A percentile compares a stretch with the other conserved stretches of the same genome.
These are phyloP conservation scores for Dorcus parallelipipedus DNA, from an alignment of 2,888 invertebrate genomes.

Conservation along the genomic window DNA sequence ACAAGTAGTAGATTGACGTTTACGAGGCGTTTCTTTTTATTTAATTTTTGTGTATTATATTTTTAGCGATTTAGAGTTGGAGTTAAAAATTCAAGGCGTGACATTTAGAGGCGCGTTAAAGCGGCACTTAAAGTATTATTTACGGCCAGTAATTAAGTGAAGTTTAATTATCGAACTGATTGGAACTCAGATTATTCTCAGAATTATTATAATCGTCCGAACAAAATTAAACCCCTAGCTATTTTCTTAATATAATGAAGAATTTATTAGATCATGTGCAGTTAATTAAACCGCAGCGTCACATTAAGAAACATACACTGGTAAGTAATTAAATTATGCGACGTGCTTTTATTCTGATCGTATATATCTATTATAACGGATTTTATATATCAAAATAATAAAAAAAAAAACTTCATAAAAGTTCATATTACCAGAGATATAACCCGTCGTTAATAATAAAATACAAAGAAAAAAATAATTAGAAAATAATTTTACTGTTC, in stretches of 20 bases:
- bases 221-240: conserved; percentile 3
- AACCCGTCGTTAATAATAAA: too few relatives aligned
- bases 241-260: conserved; percentile 10
- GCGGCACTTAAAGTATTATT: conserved; percentile 51
- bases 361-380: too few relatives aligned
- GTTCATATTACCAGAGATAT: too few relatives aligned
- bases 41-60: conserved; percentile 42
- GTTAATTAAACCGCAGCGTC: conserved; percentile 13
- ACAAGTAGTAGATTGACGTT: conserved; percentile 40
- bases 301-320: conserved; percentile 13
- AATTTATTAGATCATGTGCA: conserved; percentile 11
- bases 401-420: too few relatives aligned
- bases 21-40: conserved; percentile 42
- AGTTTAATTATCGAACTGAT: conserved; percentile 48
- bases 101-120: conserved; percentile 51
- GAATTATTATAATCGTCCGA: conserved; percentile 36
- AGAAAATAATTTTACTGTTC: too few relatives aligned
- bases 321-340: conserved; percentile 14
- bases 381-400: too few relatives aligned
- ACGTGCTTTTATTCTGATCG: too few relatives aligned
- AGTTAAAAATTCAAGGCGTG: conserved; percentile 46
- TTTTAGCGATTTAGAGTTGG: conserved; percentile 41
- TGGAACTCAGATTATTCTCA: conserved; percentile 45
- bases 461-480: too few relatives aligned
- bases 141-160: conserved; percentile 49